A percentile compares a stretch with the other conserved stretches of the same genome.
Conservation (phyloP, 2,797 vertebrate species). For the Otus scops region DNA sequence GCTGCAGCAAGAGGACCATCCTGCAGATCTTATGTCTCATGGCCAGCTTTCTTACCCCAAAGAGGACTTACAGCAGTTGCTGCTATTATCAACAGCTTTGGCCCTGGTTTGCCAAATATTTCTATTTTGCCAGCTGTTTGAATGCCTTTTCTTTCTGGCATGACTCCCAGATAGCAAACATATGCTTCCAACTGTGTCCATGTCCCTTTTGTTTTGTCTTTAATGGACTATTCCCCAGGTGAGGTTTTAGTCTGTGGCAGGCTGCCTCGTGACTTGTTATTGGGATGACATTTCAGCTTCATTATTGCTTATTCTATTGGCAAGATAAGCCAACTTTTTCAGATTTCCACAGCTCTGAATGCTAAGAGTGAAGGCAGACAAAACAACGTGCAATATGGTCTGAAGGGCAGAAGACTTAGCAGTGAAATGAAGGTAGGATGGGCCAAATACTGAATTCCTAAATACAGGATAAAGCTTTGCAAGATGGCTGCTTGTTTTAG, state of each 20-base stretch:
- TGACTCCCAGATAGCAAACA: conserved; percentile 13
- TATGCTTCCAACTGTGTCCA: conserved; percentile 35
- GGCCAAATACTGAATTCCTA: not conserved
- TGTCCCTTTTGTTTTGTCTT: conserved; percentile 40
- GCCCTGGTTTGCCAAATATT: conserved; percentile 8
- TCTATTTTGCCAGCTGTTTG: conserved; percentile 46
- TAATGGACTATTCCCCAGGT: conserved; percentile 20
- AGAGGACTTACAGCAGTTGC: not conserved
- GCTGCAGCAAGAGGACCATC: not conserved
- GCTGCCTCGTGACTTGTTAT: conserved; percentile 29
- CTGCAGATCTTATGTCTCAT: not conserved
- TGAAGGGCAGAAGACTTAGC: conserved; percentile 27
- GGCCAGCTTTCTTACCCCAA: not conserved
- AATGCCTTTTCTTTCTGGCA: conserved; percentile 29
- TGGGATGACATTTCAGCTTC: conserved; percentile 53
- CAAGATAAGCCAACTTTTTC: not conserved
- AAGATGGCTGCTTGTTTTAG: not conserved
- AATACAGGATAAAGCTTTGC: not conserved
- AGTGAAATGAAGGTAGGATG: not conserved
- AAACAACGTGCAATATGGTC: not conserved
- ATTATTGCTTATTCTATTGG: conserved; percentile 17
- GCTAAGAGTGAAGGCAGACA: not conserved
- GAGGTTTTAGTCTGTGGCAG: conserved; percentile 16
- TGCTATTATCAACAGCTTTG: not conserved
- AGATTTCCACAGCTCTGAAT: conserved; percentile 7